Evolutionary conservation across 2,113 vertebrate species (phyloP).

Genomic region (Tursiops truncatus): DNA sequence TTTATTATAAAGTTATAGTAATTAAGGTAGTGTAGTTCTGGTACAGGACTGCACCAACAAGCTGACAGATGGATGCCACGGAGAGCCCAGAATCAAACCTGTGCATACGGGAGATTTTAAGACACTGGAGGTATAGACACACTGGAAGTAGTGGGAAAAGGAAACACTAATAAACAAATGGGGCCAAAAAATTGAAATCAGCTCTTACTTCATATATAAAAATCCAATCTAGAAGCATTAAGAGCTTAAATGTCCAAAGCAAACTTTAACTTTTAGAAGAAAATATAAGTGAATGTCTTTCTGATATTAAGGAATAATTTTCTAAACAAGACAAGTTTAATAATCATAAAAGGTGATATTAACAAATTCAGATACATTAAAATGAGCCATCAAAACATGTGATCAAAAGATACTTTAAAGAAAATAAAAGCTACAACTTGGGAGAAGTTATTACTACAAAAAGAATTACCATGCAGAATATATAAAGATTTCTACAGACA

Average conservation of each 20-base stretch:
- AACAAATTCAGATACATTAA: neutral
- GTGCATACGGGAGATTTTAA: neutral
- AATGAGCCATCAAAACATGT: neutral
- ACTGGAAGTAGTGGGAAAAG: neutral
- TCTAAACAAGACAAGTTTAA: constrained; percentile 13
- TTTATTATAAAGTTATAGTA: neutral
- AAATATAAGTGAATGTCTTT: constrained; percentile 7
- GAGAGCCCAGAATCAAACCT: neutral
- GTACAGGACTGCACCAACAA: neutral
- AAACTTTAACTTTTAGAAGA: constrained; percentile 28
- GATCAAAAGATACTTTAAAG: neutral
- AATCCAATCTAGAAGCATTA: neutral
- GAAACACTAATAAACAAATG: neutral
- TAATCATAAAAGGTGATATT: neutral
- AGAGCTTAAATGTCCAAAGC: neutral
- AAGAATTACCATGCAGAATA: constrained; percentile 1
- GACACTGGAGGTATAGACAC: neutral
- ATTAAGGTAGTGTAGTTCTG: neutral
- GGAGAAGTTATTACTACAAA: neutral
- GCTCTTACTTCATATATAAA: neutral
- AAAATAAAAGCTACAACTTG: constrained; percentile 15
- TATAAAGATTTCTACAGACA: neutral
- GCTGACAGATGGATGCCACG: neutral
- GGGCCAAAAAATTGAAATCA: constrained; percentile 11
- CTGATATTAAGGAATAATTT: neutral